Evolutionary conservation across 2,113 vertebrate species (phyloP).

Genomic region (Tursiops truncatus): DNA sequence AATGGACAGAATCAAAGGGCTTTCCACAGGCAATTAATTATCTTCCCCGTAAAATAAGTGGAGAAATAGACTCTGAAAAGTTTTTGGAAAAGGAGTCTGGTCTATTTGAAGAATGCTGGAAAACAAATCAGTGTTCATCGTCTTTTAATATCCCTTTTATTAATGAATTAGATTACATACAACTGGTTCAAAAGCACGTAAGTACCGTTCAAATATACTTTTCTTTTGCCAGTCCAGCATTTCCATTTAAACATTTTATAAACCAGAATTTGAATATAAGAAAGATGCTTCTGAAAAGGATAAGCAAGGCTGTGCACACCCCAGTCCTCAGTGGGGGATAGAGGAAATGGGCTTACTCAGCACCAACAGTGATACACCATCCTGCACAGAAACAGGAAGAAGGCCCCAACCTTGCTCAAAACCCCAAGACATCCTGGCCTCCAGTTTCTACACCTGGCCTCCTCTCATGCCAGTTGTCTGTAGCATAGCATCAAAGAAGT

Average conservation of each 20-base stretch:
- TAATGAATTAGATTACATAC: background rate
- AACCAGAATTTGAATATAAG: background rate
- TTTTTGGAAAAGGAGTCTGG: background rate
- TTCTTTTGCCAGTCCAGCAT: background rate
- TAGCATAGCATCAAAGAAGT: background rate
- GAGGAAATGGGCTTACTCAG: background rate
- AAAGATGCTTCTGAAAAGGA: background rate
- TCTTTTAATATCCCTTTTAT: background rate
- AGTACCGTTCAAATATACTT: background rate
- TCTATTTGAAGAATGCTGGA: background rate
- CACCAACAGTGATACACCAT: no score
- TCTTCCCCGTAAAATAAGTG: background rate
- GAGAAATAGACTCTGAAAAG: background rate
- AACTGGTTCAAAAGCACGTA: background rate
- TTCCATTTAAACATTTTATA: background rate
- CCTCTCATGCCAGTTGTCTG: background rate
- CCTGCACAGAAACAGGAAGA: background rate
- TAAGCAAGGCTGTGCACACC: background rate
- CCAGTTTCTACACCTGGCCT: no score
- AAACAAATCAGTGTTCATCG: background rate
- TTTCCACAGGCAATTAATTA: background rate
- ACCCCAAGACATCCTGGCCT: no score
- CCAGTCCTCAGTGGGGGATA: background rate
- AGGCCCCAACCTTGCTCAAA: background rate
- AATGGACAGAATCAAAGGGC: background rate